These are phyloP conservation scores for Anguilla marmorata DNA, from an alignment of 2,797 vertebrate genomes.

Conservation along the genomic window DNA sequence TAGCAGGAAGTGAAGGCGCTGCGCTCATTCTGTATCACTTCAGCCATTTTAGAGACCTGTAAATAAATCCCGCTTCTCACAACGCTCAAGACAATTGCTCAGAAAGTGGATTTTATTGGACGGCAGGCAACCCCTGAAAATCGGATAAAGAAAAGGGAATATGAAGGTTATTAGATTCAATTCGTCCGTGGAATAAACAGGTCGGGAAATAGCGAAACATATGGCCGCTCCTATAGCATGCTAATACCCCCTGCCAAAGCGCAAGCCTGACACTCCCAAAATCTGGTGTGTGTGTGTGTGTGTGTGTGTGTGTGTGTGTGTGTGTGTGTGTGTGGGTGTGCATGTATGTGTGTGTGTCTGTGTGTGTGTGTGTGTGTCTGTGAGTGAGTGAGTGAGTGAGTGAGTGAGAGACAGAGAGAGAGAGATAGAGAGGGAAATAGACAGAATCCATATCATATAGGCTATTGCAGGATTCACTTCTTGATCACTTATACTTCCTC, in stretches of 20 bases:
- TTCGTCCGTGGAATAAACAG: not conserved
- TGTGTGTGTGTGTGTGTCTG: not conserved
- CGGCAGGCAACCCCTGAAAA: not conserved
- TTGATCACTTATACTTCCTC: not conserved
- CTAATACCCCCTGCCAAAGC: conserved; percentile 27
- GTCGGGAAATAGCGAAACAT: conserved; percentile 59
- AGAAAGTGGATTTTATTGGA: conserved; percentile 23
- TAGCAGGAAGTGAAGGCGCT: not conserved
- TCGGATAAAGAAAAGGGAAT: not conserved
- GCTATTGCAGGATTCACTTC: not conserved
- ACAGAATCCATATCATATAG: not conserved
- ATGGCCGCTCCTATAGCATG: conserved; percentile 69
- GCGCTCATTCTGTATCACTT: not conserved
- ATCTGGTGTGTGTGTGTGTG: conserved; percentile 6
- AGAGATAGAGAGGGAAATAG: not conserved
- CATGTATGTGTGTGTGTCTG: not conserved
- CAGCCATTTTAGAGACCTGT: not conserved
- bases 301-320: conserved; percentile 17
- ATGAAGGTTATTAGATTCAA: not conserved
- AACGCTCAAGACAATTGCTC: not conserved
- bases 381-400: conserved; percentile 2
- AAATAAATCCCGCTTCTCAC: not conserved
- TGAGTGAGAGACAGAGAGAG: not conserved
- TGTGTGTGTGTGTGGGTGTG: conserved; percentile 13
- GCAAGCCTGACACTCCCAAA: conserved; percentile 4